Base-by-base conservation (phyloP, 2,113 vertebrate genomes). In the Anguilla rostrata region DNA sequence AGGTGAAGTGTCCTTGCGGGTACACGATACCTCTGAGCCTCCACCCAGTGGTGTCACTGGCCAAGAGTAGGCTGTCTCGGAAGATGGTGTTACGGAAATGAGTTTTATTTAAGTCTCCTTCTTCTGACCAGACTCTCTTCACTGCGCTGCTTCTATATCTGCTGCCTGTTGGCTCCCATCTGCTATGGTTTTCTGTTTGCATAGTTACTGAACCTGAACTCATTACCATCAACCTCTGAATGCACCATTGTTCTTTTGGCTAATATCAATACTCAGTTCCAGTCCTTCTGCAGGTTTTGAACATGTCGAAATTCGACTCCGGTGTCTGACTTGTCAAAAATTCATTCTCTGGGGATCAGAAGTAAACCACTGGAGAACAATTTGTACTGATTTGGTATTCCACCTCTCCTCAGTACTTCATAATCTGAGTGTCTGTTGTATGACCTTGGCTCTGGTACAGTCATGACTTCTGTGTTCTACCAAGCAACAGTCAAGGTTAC, bases 101-200 rank as follows among this genome's bases (percentile, higher is more conserved):
- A 90, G 89, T 93, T 93, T 94, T 94, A 93, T 94, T 95, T 93
- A 94, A 94, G 49, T 90, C 88, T 90, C 91, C 84, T 2, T 89
- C 85, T 63, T 49, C 90, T 90, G 92, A 90, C 90, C 89, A 91
- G 87, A 84, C 90, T 91, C 86, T 93, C 92, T 88, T 90, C 94
- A 92, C 93, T 94, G 90, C 93, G 89, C 83, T 93, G 94, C 90
- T 87, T 92, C 90, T 46, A 87, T 94, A 95, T 93, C 93, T 95
- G 95, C 88, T 94, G 91, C 90, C 92, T 94, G 93, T 92, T 94
- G 92, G 91, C 78, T 78, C 88, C 94, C 95, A 95, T 95, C 95
- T 95, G 95, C 92, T 95, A 93, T 92, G 93, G 93, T 39, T 93
- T 89, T 93, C 94, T 95, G 92, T 94, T 93, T 93, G 89, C 90